Conservation (phyloP, 2,113 vertebrate species). For the Tetrao urogallus region DNA sequence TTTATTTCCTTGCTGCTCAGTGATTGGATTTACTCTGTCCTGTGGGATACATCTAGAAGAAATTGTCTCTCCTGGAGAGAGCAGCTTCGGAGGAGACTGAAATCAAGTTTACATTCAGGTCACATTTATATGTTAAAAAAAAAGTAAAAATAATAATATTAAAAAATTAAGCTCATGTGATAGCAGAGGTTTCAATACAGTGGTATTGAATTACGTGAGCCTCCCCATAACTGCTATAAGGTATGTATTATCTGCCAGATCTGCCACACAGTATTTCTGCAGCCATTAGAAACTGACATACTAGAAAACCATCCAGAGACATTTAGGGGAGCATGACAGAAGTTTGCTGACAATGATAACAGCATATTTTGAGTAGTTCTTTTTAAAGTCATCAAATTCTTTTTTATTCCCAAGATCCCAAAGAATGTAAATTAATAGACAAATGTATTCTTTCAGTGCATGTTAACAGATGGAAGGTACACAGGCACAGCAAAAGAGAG, state of each 20-base stretch:
- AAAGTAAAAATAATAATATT: neutral
- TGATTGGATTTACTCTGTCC: too few relatives aligned
- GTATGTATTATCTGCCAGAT: neutral
- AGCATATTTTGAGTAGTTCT: neutral
- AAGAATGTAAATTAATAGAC: neutral
- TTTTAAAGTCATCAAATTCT: neutral
- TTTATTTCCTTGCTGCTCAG: neutral
- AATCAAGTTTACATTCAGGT: neutral
- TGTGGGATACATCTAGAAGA: neutral
- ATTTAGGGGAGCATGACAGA: neutral
- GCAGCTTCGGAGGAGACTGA: neutral
- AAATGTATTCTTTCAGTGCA: neutral
- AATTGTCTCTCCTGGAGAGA: neutral
- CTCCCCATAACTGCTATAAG: neutral
- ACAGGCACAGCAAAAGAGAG: neutral
- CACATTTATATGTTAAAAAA: neutral
- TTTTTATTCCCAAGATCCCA: neutral
- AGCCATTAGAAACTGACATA: neutral
- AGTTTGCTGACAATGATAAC: neutral
- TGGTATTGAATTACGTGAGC: neutral
- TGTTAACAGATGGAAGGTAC: neutral
- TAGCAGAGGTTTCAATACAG: neutral
- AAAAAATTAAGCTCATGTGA: rapidly evolving
- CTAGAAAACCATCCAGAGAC: neutral
- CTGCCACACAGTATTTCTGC: neutral